phyloP scores from a whole-genome alignment of 37 sponge, comb jelly and placozoan genomes.

The Eunapius fragilis region DNA sequence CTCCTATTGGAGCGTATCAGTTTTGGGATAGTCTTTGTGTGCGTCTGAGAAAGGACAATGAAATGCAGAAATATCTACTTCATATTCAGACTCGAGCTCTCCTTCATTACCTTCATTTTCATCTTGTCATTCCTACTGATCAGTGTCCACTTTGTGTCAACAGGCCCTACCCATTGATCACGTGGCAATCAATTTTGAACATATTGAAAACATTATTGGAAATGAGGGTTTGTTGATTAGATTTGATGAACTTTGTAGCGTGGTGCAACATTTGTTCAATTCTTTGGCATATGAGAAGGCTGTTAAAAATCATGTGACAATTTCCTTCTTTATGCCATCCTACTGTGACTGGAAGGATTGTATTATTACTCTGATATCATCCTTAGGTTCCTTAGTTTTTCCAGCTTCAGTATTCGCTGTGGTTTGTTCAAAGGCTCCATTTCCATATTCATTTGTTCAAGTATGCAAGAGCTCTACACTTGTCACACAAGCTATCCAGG shows the following conservation, averaged over 20 bases:
- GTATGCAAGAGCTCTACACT: neutral
- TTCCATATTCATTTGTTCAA: neutral
- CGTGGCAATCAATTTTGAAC: neutral
- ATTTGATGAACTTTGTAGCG: neutral
- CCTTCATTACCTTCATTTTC: constrained; percentile 26
- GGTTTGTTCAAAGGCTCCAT: neutral
- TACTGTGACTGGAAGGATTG: neutral
- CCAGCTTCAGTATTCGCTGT: neutral
- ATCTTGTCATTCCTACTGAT: neutral
- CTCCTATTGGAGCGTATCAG: neutral
- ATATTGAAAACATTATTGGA: neutral
- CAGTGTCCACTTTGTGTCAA: constrained; percentile 9
- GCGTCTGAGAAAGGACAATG: neutral
- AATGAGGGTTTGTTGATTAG: neutral
- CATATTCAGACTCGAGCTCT: constrained; percentile 22
- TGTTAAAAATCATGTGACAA: neutral
- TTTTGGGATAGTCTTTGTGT: constrained; percentile 13
- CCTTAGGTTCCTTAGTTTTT: neutral
- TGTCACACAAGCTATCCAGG: neutral
- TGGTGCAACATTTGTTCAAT: neutral
- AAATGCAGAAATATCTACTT: constrained; percentile 7
- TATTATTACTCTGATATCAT: neutral
- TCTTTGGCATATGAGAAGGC: neutral
- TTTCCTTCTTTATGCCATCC: neutral
- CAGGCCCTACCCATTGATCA: neutral